Evolutionary conservation across 2,797 vertebrate genomes (phyloP).

Genomic region (Hoplostethus mediterraneus): DNA sequence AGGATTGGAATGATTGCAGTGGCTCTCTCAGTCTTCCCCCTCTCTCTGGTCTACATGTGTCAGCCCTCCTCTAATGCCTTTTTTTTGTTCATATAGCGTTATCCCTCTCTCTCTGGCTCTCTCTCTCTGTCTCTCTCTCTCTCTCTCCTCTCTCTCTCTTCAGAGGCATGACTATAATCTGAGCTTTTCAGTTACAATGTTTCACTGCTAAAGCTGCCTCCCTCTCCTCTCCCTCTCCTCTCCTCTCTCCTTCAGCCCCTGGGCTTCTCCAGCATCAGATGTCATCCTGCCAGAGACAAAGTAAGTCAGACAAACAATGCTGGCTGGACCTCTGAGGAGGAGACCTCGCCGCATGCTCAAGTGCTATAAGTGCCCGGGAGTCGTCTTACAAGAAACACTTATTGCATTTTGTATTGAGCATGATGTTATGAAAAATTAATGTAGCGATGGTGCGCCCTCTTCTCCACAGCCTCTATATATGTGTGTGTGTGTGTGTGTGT

Average conservation of each 20-base stretch:
- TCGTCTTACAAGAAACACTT: conserved; percentile 89
- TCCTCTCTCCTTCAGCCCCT: conserved; percentile 51
- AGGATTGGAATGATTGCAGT: conserved; percentile 41
- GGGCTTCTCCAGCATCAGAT: conserved; percentile 75
- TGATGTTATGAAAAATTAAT: conserved; percentile 89
- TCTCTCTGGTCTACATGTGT: not conserved
- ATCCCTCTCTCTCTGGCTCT: not conserved
- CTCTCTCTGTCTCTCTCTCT: no score
- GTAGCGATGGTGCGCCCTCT: conserved; percentile 69
- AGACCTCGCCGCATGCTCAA: conserved; percentile 79
- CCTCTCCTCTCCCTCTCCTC: conserved; percentile 7
- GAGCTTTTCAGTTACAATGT: not conserved
- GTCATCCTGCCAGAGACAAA: conserved; percentile 74
- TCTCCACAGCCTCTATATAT: conserved; percentile 56
- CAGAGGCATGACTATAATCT: not conserved
- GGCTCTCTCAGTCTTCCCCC: not conserved
- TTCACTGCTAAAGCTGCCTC: not conserved
- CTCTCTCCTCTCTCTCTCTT: not conserved
- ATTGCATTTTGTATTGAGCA: conserved; percentile 89
- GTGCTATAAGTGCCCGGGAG: conserved; percentile 85
- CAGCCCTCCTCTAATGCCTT: not conserved
- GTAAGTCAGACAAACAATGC: conserved; percentile 73
- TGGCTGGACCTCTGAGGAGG: conserved; percentile 69
- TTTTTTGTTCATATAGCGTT: not conserved
- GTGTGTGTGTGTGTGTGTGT: conserved; percentile 42